Evolutionary conservation across 2,888 invertebrate species (phyloP).

Genomic region (Oscheius sp.): DNA sequence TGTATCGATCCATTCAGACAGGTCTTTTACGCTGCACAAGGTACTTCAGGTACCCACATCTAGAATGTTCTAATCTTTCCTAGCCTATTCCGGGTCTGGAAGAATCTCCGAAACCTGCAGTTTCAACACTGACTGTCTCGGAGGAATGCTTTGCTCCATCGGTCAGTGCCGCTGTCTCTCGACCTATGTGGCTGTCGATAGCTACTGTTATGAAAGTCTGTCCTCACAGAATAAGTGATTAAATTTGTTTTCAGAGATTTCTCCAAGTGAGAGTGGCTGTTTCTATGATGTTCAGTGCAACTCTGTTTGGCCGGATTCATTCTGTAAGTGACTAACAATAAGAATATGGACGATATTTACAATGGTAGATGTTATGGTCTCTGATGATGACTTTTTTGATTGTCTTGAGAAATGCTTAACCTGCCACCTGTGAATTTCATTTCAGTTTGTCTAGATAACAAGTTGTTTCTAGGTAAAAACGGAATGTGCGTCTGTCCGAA

Average conservation of each 20-base stretch:
- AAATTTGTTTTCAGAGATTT: slow-evolving; percentile 50
- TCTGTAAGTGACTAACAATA: slow-evolving; percentile 40
- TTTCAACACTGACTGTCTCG: slow-evolving; percentile 66
- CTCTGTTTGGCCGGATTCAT: slow-evolving; percentile 62
- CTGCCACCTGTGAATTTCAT: no score
- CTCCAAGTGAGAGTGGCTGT: slow-evolving; percentile 58
- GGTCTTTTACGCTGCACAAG: slow-evolving; percentile 50
- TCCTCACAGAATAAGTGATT: not conserved
- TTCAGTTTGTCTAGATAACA: not conserved
- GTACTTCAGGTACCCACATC: slow-evolving; percentile 47
- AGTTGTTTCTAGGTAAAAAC: slow-evolving; percentile 8
- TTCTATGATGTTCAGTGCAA: slow-evolving; percentile 61
- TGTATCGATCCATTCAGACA: slow-evolving; percentile 51
- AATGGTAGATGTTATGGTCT: no score
- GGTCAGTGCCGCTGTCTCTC: slow-evolving; percentile 60
- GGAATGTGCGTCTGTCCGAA: slow-evolving; percentile 59
- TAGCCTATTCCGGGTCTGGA: slow-evolving; percentile 54
- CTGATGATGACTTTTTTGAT: no score
- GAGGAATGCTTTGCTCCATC: slow-evolving; percentile 63
- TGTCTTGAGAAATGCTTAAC: no score
- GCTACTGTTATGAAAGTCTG: slow-evolving; percentile 61
- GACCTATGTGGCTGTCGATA: slow-evolving; percentile 60
- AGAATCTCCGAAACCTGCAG: slow-evolving; percentile 62
- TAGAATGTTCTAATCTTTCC: not conserved
- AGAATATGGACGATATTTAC: no score